A percentile compares a stretch with the other conserved stretches of the same genome.
These are phyloP conservation scores for Aegotheles bennettii DNA, from an alignment of 2,113 vertebrate species.

Conservation along the genomic window DNA sequence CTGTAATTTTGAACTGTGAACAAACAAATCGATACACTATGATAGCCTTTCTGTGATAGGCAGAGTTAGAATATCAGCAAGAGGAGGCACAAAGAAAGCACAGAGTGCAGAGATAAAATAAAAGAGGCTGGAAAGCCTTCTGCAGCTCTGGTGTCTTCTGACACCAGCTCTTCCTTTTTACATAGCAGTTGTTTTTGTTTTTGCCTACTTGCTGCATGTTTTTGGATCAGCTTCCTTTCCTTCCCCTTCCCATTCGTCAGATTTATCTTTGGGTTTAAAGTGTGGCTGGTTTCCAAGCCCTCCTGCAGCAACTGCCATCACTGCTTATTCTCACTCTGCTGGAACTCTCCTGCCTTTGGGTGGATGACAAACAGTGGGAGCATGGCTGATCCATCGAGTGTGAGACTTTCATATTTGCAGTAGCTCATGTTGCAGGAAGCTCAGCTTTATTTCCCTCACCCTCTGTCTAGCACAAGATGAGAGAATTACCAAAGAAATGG, in stretches of 20 bases:
- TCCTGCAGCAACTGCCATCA: background rate
- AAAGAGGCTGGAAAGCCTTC: background rate
- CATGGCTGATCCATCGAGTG: background rate
- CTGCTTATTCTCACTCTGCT: background rate
- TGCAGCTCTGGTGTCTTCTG: background rate
- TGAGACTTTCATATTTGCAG: background rate
- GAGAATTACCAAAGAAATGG: background rate
- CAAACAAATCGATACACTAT: background rate
- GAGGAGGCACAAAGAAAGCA: background rate
- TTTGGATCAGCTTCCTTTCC: background rate
- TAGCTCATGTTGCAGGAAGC: background rate
- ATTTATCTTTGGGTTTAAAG: background rate
- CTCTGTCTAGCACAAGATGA: background rate
- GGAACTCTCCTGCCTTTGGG: fast-evolving
- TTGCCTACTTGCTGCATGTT: background rate
- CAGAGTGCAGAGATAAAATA: background rate
- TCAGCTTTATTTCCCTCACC: background rate
- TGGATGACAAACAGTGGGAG: background rate
- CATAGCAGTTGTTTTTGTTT: background rate
- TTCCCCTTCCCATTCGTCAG: background rate
- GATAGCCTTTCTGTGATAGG: background rate
- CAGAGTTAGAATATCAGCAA: background rate
- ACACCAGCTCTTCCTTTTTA: background rate
- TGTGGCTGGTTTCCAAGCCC: background rate
- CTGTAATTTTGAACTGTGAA: background rate